These are phyloP conservation scores for Hoplostethus atlanticus DNA, from an alignment of 2,797 vertebrate genomes.

Conservation along the genomic window DNA sequence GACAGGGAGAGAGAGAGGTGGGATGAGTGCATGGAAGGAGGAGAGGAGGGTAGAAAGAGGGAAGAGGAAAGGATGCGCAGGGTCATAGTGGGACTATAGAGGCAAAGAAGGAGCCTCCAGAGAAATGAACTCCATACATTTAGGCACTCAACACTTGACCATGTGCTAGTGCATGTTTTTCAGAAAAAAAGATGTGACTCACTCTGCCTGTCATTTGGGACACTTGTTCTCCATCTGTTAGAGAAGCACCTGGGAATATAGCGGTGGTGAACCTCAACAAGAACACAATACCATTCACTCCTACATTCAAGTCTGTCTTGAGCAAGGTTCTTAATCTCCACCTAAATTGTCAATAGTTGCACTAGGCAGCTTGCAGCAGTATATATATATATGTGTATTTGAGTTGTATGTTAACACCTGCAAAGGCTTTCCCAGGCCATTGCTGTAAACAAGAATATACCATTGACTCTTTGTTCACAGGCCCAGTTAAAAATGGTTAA, in stretches of 20 bases:
- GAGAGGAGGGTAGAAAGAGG: background rate
- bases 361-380: background rate
- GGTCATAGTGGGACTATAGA: conserved; percentile 9
- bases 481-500: background rate
- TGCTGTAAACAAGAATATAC: background rate
- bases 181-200: background rate
- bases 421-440: background rate
- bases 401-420: background rate
- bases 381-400: background rate
- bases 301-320: background rate
- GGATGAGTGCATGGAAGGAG: conserved; percentile 13
- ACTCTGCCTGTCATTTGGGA: background rate
- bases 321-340: background rate
- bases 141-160: too few species aligned
- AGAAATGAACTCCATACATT: conserved; percentile 3
- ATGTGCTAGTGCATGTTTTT: too few species aligned
- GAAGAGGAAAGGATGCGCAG: background rate
- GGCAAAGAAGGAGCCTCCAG: background rate
- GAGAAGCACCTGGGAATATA: background rate
- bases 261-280: background rate
- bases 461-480: background rate
- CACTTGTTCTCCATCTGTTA: background rate
- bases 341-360: background rate
- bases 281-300: background rate
- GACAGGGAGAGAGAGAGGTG: conserved; percentile 18